Evolutionary conservation across 2,797 vertebrate species (phyloP), one percentile per base, ranked within the genome.

Genomic region (Cyprinodon diabolis): DNA sequence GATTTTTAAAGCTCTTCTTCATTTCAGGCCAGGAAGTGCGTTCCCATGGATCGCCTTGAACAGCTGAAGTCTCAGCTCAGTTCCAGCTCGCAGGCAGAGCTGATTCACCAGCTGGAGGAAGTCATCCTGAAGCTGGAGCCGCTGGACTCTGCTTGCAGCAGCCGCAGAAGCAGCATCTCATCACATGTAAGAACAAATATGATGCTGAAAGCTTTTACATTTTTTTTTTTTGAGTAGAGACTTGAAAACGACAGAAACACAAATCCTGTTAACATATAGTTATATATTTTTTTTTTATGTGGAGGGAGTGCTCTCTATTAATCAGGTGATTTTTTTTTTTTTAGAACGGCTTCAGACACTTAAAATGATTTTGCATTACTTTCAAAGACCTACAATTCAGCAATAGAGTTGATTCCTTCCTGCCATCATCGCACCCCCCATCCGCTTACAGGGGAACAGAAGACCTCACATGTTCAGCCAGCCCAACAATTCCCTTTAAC

Each of bases 101-200:
- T 98, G 78, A 92, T 86, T 84, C 79, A 74, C 21, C 97, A 97
- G 74, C 86, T 99, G 83, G 97, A 99, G 86, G 97, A 97, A 69
- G 78, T 99, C 19, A 95, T 97, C 77, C 81, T 93, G 23, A 98
- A 95, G 88, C 72, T 97, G 52, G 97, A 99, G 87, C 97, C 97
- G 71, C 80, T 96, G 71, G 97, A 97, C 91, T 99, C 98, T 0
- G 97, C 97, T 0, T 97, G 95, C 88, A 99, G 97, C 91, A 99
- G 98, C 89, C 96, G 98, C 45, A 95, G 98, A 76, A 99, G 98
- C 90, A 99, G 98, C 91, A 97, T 99, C 90, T 99, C 97, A 8
- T 99, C 98, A 66, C 97, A 99, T 71, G 98, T 99, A 91, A 60
- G 96, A 92, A 40, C 9, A 25, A 55, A 23, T 49, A 43, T 49